Conservation (phyloP, 2,888 invertebrate species). For the Nymphalis urticae region DNA sequence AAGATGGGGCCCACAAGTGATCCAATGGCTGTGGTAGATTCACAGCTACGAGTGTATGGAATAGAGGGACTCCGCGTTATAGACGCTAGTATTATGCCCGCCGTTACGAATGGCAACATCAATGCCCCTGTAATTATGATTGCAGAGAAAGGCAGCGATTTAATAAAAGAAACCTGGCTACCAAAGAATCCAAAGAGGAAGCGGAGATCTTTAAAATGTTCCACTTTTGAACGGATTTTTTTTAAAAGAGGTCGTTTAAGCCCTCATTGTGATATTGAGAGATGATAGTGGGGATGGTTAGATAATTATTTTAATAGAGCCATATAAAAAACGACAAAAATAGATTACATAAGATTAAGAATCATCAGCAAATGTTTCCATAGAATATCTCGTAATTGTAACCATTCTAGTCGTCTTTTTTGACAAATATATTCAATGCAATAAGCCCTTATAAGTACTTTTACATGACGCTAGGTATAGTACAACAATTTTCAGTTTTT, state of each 20-base stretch:
- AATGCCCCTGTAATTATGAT: conserved; percentile 95
- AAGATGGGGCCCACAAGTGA: conserved; percentile 92
- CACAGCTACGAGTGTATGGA: conserved; percentile 88
- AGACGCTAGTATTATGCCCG: conserved; percentile 94
- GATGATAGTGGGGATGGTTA: conserved; percentile 52
- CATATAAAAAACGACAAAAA: conserved; percentile 12
- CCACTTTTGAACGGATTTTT: conserved; percentile 49
- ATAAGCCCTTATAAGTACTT: background rate
- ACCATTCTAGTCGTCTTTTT: conserved; percentile 32
- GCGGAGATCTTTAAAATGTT: conserved; percentile 56
- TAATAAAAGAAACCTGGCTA: conserved; percentile 88
- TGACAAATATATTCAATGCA: conserved; percentile 5
- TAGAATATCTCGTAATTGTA: conserved; percentile 2
- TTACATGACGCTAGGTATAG: background rate
- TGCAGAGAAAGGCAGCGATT: conserved; percentile 91
- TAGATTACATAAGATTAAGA: background rate
- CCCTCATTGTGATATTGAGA: conserved; percentile 53
- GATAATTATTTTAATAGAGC: conserved; percentile 14
- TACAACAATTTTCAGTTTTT: background rate
- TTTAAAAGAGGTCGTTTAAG: conserved; percentile 43
- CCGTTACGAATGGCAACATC: conserved; percentile 92
- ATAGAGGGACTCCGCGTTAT: conserved; percentile 90
- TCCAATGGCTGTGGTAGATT: conserved; percentile 91
- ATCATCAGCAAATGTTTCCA: background rate
- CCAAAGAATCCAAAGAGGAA: conserved; percentile 50